Conservation (phyloP, 2,113 vertebrate genomes). For the Gnathonemus longibarbis region DNA sequence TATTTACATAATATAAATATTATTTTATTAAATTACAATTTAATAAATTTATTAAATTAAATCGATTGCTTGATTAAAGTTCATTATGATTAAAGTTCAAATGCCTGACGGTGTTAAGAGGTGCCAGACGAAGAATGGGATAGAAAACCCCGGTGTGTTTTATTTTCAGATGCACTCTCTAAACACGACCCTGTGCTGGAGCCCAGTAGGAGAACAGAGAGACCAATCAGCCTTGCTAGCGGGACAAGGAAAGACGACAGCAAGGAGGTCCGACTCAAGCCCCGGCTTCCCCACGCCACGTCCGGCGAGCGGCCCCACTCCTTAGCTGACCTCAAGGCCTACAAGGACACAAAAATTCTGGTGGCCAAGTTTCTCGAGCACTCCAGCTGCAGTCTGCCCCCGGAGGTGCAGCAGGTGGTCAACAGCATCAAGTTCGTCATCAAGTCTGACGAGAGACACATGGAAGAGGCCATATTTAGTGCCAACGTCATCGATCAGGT, state of each 20-base stretch:
- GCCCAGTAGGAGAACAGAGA: slow-evolving; percentile 49
- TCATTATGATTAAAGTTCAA: no score
- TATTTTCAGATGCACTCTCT: slow-evolving; percentile 47
- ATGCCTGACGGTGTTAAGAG: not conserved
- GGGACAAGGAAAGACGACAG: slow-evolving; percentile 57
- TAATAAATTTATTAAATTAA: not conserved
- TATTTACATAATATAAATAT: not conserved
- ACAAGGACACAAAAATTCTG: slow-evolving; percentile 84
- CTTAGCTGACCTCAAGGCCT: slow-evolving; percentile 81
- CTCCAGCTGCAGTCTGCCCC: slow-evolving; percentile 75
- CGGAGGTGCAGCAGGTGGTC: slow-evolving; percentile 82
- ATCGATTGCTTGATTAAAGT: not conserved
- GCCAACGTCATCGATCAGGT: slow-evolving; percentile 83
- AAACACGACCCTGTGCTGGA: slow-evolving; percentile 48
- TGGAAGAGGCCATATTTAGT: slow-evolving; percentile 86
- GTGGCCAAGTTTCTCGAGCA: slow-evolving; percentile 94
- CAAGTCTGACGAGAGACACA: slow-evolving; percentile 78
- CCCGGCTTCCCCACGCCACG: slow-evolving; percentile 50
- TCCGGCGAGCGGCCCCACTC: slow-evolving; percentile 71
- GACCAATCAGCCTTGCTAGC: slow-evolving; percentile 37
- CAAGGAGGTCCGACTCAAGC: slow-evolving; percentile 61
- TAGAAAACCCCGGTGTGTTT: not conserved
- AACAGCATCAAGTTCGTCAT: slow-evolving; percentile 79
- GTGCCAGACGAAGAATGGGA: not conserved
- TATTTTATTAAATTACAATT: not conserved